Percentiles rank a stretch among this genome's conserved stretches.
Evolutionary conservation across 2,797 vertebrate genomes (phyloP).

Genomic region (Sebastes taczanowskii): DNA sequence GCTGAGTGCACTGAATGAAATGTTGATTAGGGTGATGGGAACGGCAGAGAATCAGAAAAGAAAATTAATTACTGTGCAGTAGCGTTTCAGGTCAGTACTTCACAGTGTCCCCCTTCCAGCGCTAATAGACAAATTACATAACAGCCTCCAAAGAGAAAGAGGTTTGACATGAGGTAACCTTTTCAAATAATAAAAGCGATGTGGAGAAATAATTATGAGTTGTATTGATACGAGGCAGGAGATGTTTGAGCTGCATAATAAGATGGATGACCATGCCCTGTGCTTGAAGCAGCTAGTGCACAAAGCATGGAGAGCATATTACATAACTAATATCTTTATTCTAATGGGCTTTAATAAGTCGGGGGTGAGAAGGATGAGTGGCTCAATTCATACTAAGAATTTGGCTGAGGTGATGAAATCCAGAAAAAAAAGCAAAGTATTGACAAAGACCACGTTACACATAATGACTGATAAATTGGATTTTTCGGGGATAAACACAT

Average conservation of each 20-base stretch:
- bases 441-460: background rate
- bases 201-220: conserved; percentile 37
- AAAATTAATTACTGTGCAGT: conserved; percentile 61
- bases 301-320: conserved; percentile 43
- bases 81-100: conserved; percentile 68
- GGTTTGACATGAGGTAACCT: conserved; percentile 52
- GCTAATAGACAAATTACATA: conserved; percentile 70
- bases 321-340: conserved; percentile 55
- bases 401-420: conserved; percentile 46
- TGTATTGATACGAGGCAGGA: conserved; percentile 25
- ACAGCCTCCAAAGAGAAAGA: conserved; percentile 39
- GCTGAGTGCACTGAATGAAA: conserved; percentile 38
- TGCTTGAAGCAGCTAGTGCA: background rate
- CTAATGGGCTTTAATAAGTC: conserved; percentile 39
- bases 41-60: conserved; percentile 45
- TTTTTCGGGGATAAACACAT: background rate
- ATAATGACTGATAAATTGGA: background rate
- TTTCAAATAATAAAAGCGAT: conserved; percentile 36
- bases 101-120: conserved; percentile 54
- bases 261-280: conserved; percentile 10
- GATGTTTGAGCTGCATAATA: conserved; percentile 29
- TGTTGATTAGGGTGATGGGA: conserved; percentile 43
- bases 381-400: conserved; percentile 55
- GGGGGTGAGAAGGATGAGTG: conserved; percentile 18
- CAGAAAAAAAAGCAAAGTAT: conserved; percentile 21